Evolutionary conservation across 2,797 vertebrate genomes (phyloP).

Genomic region (Cheirogaleus major): DNA sequence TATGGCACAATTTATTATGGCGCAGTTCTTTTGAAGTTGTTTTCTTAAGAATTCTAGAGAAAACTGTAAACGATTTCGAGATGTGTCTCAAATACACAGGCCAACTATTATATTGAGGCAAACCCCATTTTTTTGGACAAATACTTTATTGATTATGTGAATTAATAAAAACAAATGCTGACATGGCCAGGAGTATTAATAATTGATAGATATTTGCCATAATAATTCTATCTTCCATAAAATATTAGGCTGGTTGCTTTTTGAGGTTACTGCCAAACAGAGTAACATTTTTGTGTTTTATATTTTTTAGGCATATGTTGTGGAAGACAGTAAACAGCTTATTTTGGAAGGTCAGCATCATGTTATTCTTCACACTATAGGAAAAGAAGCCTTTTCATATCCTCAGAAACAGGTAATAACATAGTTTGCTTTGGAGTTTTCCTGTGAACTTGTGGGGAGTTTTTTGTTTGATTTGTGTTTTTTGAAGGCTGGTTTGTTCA

Average conservation of each 20-base stretch:
- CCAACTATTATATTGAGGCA: not conserved
- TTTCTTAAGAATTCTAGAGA: conserved; percentile 24
- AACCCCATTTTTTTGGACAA: not conserved
- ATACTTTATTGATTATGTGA: not conserved
- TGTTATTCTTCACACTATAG: conserved; percentile 92
- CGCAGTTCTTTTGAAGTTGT: not conserved
- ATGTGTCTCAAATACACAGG: not conserved
- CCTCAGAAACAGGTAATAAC: conserved; percentile 93
- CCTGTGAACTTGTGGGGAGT: not conserved
- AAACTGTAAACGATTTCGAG: not conserved
- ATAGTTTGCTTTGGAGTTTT: not conserved
- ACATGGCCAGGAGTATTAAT: not conserved
- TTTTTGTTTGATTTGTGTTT: not conserved
- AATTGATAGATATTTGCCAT: not conserved
- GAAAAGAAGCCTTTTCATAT: conserved; percentile 93
- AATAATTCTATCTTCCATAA: not conserved
- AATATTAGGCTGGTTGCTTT: conserved; percentile 3
- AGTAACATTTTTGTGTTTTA: conserved; percentile 40
- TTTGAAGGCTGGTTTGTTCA: not conserved
- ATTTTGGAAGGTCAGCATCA: conserved; percentile 98
- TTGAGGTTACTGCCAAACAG: not conserved
- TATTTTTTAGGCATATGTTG: conserved; percentile 92
- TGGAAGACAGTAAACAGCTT: conserved; percentile 97
- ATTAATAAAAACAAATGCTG: conserved; percentile 11
- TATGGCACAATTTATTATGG: not conserved